Evolutionary conservation across 2,113 vertebrate species (phyloP), one percentile per base, ranked within the genome.

Genomic region (Paedocypris sp.): DNA sequence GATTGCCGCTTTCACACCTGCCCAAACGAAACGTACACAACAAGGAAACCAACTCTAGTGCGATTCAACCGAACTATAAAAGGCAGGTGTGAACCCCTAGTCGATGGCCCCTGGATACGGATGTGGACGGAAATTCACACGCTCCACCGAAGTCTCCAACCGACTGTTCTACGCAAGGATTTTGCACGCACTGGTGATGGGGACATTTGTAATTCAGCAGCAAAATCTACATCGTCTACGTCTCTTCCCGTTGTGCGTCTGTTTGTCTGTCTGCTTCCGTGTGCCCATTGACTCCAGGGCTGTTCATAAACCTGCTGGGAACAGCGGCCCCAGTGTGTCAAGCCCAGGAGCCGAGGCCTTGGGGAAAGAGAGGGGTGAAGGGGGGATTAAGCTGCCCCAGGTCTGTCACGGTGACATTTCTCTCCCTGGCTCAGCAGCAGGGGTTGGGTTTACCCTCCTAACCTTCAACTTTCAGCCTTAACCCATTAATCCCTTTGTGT

Each of bases 391-490:
- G 70, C 71, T 64, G 72, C 73, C 73, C 72, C 70, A 70, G 77
- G 80, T 85, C 79, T 82, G 83, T 86, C 82, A 75, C 65, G 70
- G 81, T 85, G 82, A 85, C 82, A 84, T 86, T 82, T 79, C 79
- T 85, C 79, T 83, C 79, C 81, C 80, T 77, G 78, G 81, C 67
- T 48, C 67, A 79, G 73, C 83, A 80, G 83, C 79, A 71, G 85
- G 83, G 79, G 70, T 78, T 75, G 75, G 72, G 74, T 82, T 86
- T 77, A 81, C 82, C 85, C 76, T 78, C 57, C 61, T 84, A 86
- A 85, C 86, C 84, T 86, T 86, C 84, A 87, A 80, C 85, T 86
- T 82, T 80, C 82, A 84, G 82, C 79, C 78, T 76, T 79, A 73
- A 82, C 79, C 74, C 66, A 60, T 69, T 76, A 75, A 76, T 74